Evolutionary conservation across 2,888 invertebrate genomes (phyloP).

Genomic region (Julus scandinavius): DNA sequence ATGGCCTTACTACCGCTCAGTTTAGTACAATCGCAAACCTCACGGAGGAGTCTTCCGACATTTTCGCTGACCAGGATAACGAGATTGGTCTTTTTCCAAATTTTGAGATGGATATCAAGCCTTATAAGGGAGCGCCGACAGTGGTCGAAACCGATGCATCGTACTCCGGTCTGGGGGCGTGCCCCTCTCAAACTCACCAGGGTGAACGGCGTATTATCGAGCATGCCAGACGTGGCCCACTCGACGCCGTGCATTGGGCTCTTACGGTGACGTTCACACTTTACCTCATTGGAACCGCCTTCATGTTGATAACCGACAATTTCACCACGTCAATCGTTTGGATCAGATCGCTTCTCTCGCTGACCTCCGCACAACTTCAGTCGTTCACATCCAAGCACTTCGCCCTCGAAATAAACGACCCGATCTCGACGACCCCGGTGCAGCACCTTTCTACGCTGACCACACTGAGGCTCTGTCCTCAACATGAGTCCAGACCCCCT

Average conservation of each 20-base stretch:
- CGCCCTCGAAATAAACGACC: too few species aligned
- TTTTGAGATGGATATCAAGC: constrained; percentile 24
- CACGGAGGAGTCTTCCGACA: not conserved
- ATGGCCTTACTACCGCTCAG: too few species aligned
- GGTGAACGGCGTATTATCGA: not conserved
- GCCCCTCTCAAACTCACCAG: constrained; percentile 19
- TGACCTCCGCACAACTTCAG: too few species aligned
- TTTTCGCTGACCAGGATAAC: not conserved
- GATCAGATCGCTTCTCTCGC: not conserved
- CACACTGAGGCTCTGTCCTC: too few species aligned
- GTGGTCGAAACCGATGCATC: constrained; percentile 42
- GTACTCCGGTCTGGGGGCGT: constrained; percentile 48
- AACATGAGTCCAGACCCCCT: not conserved
- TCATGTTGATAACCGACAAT: constrained; percentile 6
- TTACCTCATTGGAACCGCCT: not conserved
- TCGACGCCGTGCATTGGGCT: too few species aligned
- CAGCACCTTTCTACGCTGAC: too few species aligned
- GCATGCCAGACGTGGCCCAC: too few species aligned
- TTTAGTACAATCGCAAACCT: too few species aligned
- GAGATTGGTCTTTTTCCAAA: not conserved
- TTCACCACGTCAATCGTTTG: not conserved
- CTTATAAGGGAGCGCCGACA: constrained; percentile 24
- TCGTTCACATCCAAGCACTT: too few species aligned
- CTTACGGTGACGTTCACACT: too few species aligned
- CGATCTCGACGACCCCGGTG: too few species aligned